These are phyloP conservation scores for Nannoperca australis DNA, from an alignment of 2,797 vertebrate genomes.

Conservation along the genomic window DNA sequence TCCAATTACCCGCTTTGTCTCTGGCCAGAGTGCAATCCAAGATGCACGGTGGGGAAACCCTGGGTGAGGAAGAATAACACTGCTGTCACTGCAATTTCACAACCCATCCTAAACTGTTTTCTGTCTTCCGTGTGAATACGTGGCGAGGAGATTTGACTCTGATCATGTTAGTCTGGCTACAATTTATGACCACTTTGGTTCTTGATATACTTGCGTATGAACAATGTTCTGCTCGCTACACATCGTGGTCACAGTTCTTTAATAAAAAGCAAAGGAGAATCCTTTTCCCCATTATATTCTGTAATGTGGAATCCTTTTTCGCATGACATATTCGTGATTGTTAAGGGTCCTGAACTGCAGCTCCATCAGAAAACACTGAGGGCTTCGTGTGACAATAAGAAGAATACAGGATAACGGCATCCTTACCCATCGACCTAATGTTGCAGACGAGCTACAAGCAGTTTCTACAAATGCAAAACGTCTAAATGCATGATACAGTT, in stretches of 20 bases:
- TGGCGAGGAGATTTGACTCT: constrained; percentile 18
- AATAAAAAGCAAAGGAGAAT: background rate
- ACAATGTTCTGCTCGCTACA: background rate
- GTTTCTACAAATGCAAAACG: background rate
- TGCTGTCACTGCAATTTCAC: constrained; percentile 54
- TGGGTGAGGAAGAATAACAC: constrained; percentile 52
- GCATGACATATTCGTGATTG: background rate
- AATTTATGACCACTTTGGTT: background rate
- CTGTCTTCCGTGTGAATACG: constrained; percentile 4
- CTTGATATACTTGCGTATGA: background rate
- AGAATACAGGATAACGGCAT: background rate
- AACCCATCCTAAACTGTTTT: constrained; percentile 20
- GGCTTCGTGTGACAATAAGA: background rate
- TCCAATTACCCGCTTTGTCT: constrained; percentile 75
- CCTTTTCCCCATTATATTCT: too few relatives aligned
- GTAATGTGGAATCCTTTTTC: background rate
- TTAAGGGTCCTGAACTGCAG: background rate
- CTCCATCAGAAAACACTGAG: background rate
- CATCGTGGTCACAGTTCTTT: background rate
- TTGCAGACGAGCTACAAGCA: background rate
- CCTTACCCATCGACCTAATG: background rate
- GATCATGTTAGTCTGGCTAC: background rate
- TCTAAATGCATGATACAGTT: background rate
- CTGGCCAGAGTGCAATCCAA: constrained; percentile 57
- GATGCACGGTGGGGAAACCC: constrained; percentile 53